Percentiles rank a stretch among this genome's conserved stretches.
Evolutionary conservation across 2,797 vertebrate genomes (phyloP).

Genomic region (Chrosomus eos): DNA sequence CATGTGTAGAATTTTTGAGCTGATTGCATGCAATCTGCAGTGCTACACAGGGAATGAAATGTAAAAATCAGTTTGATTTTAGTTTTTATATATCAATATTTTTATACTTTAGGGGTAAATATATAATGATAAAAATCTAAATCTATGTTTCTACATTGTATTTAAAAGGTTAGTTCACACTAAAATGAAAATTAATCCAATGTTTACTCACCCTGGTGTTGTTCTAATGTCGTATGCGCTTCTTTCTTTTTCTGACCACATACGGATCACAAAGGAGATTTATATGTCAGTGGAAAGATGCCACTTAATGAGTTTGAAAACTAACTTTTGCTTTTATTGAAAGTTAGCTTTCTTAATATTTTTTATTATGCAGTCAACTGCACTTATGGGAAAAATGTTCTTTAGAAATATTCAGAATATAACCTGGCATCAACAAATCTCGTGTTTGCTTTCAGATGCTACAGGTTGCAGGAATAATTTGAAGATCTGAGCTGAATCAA

Average conservation of each 20-base stretch:
- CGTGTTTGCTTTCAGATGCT: not conserved
- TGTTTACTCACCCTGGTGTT: not conserved
- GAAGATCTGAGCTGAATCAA: constrained; percentile 3
- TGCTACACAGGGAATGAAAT: not conserved
- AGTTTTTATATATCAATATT: not conserved
- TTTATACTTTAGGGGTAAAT: not conserved
- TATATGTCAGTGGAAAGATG: not conserved
- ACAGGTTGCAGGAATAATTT: not conserved
- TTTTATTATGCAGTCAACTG: not conserved
- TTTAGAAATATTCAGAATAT: not conserved
- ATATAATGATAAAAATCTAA: not conserved
- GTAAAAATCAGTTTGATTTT: not conserved
- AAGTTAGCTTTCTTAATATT: not conserved
- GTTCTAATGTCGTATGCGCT: not conserved
- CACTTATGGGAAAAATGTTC: not conserved
- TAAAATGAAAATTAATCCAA: not conserved
- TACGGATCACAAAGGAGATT: not conserved
- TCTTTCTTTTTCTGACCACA: not conserved
- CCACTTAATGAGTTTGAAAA: not conserved
- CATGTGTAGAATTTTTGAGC: not conserved
- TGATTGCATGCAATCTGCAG: not conserved
- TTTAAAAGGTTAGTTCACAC: not conserved
- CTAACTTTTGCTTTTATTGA: not conserved
- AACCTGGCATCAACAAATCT: not conserved
- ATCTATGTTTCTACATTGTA: not conserved